phyloP scores from a whole-genome alignment of 2,888 invertebrate species.

The Drosophila mimetica region DNA sequence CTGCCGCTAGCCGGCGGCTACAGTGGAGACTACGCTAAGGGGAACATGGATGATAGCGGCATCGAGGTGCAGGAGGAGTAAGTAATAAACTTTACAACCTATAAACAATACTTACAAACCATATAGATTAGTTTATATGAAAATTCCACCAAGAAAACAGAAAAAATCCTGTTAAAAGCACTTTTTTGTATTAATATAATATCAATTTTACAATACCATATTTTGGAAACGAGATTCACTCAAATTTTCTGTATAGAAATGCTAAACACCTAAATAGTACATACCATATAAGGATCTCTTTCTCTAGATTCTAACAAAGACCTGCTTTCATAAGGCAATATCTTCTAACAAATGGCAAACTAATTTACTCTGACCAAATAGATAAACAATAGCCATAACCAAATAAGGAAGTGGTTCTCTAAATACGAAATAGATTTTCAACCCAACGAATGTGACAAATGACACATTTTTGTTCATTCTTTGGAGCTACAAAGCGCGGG shows the following conservation, averaged over 20 bases:
- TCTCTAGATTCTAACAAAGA: not conserved
- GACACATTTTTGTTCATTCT: too few relatives aligned
- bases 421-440: not conserved
- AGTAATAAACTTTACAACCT: too few relatives aligned
- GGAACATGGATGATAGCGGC: constrained; percentile 83
- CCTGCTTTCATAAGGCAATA: not conserved
- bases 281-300: too few relatives aligned
- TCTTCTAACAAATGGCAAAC: not conserved
- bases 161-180: too few relatives aligned
- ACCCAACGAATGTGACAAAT: too few relatives aligned
- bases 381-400: not conserved
- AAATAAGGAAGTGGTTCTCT: not conserved
- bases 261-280: too few relatives aligned
- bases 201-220: not conserved
- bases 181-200: too few relatives aligned
- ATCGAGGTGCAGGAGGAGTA: constrained; percentile 84
- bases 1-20: constrained; percentile 54
- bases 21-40: constrained; percentile 64
- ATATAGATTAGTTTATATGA: too few relatives aligned
- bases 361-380: not conserved
- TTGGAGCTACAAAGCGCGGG: too few relatives aligned
- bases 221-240: not conserved
- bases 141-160: too few relatives aligned
- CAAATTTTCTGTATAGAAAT: not conserved
- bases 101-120: too few relatives aligned